Conservation (phyloP, 2,888 invertebrate genomes). For the Drosophila nigritarsus region DNA sequence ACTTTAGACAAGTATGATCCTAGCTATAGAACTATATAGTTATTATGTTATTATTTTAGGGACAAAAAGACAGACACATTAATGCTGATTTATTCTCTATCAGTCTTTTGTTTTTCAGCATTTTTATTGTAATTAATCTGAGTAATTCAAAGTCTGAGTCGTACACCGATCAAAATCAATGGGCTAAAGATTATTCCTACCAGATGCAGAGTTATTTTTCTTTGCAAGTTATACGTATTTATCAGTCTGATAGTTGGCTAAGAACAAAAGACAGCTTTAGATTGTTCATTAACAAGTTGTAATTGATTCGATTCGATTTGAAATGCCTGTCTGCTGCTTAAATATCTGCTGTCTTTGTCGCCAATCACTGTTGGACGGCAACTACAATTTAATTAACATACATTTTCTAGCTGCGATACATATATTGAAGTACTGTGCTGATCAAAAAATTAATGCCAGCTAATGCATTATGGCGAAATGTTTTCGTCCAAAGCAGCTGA, state of each 20-base stretch:
- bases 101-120: not conserved
- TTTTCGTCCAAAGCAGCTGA: constrained; percentile 42
- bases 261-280: constrained; percentile 52
- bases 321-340: constrained; percentile 48
- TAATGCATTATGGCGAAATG: constrained; percentile 49
- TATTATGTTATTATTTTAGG: too few relatives aligned
- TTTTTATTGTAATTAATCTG: not conserved
- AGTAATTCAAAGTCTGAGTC: not conserved
- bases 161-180: not conserved
- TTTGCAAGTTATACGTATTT: constrained; percentile 36
- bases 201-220: constrained; percentile 25
- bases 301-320: constrained; percentile 57
- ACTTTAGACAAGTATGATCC: not conserved
- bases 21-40: not conserved
- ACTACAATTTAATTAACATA: constrained; percentile 71
- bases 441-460: constrained; percentile 52
- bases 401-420: constrained; percentile 49
- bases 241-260: constrained; percentile 47
- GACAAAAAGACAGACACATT: not conserved
- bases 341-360: constrained; percentile 60
- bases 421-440: constrained; percentile 3
- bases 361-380: constrained; percentile 61
- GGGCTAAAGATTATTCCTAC: constrained; percentile 41
- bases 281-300: constrained; percentile 52
- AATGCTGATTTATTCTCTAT: not conserved